A percentile compares a stretch with the other conserved stretches of the same genome.
These are phyloP conservation scores for Dasyurus viverrinus DNA, from an alignment of 2,113 vertebrate genomes.

Conservation along the genomic window DNA sequence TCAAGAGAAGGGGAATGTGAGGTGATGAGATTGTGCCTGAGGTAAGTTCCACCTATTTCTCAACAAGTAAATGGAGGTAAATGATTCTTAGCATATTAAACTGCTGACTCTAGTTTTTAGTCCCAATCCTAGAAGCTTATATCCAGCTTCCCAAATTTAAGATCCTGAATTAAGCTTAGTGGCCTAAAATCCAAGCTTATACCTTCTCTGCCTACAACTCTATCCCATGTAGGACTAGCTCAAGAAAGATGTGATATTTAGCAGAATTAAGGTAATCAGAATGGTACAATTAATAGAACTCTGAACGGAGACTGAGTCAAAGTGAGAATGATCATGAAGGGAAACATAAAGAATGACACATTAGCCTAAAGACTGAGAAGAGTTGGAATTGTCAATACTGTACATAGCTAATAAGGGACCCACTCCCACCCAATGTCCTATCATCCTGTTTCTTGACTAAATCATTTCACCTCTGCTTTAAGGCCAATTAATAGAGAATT, in stretches of 20 bases:
- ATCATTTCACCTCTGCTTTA: not conserved
- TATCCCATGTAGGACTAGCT: not conserved
- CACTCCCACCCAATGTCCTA: not conserved
- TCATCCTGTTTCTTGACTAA: not conserved
- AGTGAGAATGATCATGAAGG: not conserved
- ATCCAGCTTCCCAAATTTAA: not conserved
- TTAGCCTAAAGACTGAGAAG: not conserved
- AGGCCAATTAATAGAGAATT: not conserved
- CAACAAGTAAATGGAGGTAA: not conserved
- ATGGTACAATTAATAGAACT: not conserved
- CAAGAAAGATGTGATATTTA: slow-evolving; percentile 3
- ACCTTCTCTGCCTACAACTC: not conserved
- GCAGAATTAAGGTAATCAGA: not conserved
- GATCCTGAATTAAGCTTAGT: not conserved
- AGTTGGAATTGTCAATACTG: not conserved
- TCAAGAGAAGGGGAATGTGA: slow-evolving; percentile 3
- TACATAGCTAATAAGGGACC: not conserved
- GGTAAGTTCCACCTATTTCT: not conserved
- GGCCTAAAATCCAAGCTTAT: not conserved
- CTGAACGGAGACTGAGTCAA: not conserved
- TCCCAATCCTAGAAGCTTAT: slow-evolving; percentile 12
- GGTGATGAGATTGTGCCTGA: not conserved
- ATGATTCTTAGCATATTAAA: not conserved
- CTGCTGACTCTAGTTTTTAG: not conserved
- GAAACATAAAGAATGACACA: not conserved